Evolutionary conservation across 2,888 invertebrate species (phyloP).

Genomic region (Euproctis similis): DNA sequence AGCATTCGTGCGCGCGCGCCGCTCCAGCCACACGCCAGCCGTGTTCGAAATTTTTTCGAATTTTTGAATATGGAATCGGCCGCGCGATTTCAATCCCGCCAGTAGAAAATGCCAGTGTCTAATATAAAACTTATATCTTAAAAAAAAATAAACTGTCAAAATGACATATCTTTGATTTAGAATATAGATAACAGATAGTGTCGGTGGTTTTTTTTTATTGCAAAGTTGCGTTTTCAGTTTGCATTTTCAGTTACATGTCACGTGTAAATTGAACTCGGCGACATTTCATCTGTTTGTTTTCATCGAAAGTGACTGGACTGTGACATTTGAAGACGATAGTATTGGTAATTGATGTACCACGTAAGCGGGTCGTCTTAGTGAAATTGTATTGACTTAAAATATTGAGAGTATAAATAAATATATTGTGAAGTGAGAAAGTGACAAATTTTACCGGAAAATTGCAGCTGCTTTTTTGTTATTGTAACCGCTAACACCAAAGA

Average conservation of each 20-base stretch:
- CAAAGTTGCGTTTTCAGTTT: slow-evolving; percentile 47
- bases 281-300: slow-evolving; percentile 44
- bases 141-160: slow-evolving; percentile 21
- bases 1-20: slow-evolving; percentile 73
- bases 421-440: slow-evolving; percentile 63
- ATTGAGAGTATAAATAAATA: slow-evolving; percentile 22
- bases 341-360: slow-evolving; percentile 41
- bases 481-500: slow-evolving; percentile 58
- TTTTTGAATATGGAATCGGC: slow-evolving; percentile 42
- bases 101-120: slow-evolving; percentile 38
- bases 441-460: slow-evolving; percentile 45
- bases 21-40: slow-evolving; percentile 50
- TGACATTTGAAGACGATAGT: slow-evolving; percentile 63
- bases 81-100: slow-evolving; percentile 40
- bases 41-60: slow-evolving; percentile 37
- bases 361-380: slow-evolving; percentile 38
- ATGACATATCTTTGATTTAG: slow-evolving; percentile 33
- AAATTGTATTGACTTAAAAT: slow-evolving; percentile 42
- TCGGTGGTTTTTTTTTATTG: slow-evolving; percentile 32
- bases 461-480: slow-evolving; percentile 25
- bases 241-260: slow-evolving; percentile 52
- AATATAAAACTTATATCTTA: slow-evolving; percentile 11
- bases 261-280: slow-evolving; percentile 41
- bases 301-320: slow-evolving; percentile 62
- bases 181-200: slow-evolving; percentile 27